A percentile compares a stretch with the other conserved stretches of the same genome.
Conservation (phyloP, 2,797 vertebrate genomes). For the Picus viridis region DNA sequence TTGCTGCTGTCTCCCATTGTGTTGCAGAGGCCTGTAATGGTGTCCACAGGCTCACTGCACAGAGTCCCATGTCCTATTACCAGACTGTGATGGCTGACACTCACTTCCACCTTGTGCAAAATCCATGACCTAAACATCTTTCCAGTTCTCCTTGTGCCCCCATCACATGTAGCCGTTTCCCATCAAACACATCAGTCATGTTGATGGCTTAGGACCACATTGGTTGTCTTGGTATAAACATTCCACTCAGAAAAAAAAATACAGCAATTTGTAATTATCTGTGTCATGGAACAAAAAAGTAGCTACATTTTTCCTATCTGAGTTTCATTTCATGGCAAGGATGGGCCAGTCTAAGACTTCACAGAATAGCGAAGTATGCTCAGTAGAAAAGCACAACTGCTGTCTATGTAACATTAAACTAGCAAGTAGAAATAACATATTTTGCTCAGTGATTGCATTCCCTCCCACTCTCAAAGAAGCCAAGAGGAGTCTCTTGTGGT, state of each 20-base stretch:
- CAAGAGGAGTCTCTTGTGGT: slow-evolving; percentile 47
- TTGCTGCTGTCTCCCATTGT: rapidly evolving
- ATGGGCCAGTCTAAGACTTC: neutral
- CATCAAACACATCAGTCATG: neutral
- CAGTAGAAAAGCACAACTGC: neutral
- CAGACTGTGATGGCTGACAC: neutral
- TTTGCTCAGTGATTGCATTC: neutral
- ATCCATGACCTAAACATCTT: neutral
- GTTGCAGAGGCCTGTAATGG: neutral
- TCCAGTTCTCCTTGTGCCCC: neutral
- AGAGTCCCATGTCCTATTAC: neutral
- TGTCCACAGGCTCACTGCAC: neutral
- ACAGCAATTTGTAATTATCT: neutral
- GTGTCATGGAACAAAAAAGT: neutral
- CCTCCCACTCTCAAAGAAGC: slow-evolving; percentile 38
- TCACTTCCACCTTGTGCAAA: neutral
- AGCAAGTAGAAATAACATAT: slow-evolving; percentile 19
- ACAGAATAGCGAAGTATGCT: neutral
- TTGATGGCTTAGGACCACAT: neutral
- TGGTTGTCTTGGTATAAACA: neutral
- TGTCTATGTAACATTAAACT: neutral
- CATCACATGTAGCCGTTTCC: neutral
- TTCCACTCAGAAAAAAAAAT: neutral
- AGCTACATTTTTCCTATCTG: neutral
- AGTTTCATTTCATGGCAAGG: neutral